A percentile compares a stretch with the other conserved stretches of the same genome.
Conservation (phyloP, 1,140 invertebrate species). For the Lordiphosa stackelbergi region DNA sequence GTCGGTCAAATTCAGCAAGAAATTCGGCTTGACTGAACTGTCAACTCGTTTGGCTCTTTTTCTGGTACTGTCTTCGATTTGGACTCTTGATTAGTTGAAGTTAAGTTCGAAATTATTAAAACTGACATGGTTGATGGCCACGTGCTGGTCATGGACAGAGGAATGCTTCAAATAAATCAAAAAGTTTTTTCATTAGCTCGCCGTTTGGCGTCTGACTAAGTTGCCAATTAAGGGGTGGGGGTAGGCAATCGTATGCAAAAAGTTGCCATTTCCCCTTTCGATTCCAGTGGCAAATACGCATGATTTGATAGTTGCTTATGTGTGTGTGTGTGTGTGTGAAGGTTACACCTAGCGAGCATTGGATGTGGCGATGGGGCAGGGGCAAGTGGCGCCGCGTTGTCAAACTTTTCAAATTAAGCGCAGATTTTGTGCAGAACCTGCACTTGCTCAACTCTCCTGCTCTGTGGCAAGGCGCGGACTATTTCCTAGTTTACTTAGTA, state of each 20-base stretch:
- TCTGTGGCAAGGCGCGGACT: conserved; percentile 24
- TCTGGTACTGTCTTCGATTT: conserved; percentile 11
- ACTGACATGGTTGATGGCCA: conserved; percentile 42
- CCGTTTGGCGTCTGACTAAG: conserved; percentile 24
- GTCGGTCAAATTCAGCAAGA: neutral
- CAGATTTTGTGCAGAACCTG: conserved; percentile 51
- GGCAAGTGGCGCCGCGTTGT: conserved; percentile 31
- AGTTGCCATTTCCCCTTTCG: conserved; percentile 28
- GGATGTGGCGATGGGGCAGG: conserved; percentile 18
- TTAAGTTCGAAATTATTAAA: conserved; percentile 60
- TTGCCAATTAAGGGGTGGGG: conserved; percentile 55
- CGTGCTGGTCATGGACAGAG: conserved; percentile 28
- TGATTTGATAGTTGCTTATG: conserved; percentile 28
- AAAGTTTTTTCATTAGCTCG: conserved; percentile 70
- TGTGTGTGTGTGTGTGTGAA: conserved; percentile 7
- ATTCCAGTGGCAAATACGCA: conserved; percentile 19
- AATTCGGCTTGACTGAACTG: conserved; percentile 18
- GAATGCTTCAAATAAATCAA: conserved; percentile 43
- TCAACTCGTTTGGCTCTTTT: conserved; percentile 30
- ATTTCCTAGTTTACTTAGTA: conserved; percentile 72
- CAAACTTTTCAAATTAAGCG: conserved; percentile 74
- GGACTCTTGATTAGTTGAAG: conserved; percentile 62
- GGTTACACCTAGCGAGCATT: neutral
- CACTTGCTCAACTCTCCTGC: conserved; percentile 3
- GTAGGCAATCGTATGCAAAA: conserved; percentile 55